Evolutionary conservation across 2,797 vertebrate species (phyloP), one percentile per base, ranked within the genome.

Genomic region (Loris lydekkerianus): DNA sequence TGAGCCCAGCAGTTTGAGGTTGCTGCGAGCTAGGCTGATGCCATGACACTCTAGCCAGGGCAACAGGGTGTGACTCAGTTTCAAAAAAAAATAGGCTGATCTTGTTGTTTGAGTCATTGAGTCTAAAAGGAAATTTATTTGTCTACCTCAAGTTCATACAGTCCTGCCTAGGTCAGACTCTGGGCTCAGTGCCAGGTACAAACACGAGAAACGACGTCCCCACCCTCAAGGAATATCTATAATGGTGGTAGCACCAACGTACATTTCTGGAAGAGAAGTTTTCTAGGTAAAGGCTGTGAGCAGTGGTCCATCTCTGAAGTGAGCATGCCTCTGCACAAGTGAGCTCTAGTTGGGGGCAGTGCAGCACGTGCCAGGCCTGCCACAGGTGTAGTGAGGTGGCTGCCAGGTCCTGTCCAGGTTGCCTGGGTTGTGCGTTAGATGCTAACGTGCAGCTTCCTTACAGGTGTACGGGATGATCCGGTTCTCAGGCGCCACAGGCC

Each of bases 391-490:
- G 72, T 67, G 40, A 81, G 8, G 82, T 76, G 25, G 53, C 37
- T 31, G 40, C 56, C 86, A 61, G 49, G 29, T 13, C 29, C 65
- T 4, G 3, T 1, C 31, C 14, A 10, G 1, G 0, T 2, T 61
- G 25, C 67, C 29, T 29, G 53, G 27, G 18, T 67, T 11, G 29
- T 0, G 0, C 27, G 27, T 4, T 6, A n/a, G 58, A 63, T 56
- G 49, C 56, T 95, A 72, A 96, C 27, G 7, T 27, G 11, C 2
- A 0, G 60, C n/a, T 40, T 84, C 83, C 97, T 97, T 93, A 58
- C 96, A 99, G 99, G 99, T 99, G 5, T 99, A 99, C 1, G 99
- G 99, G n/a, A 99, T 99, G 99, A 99, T 99, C 98, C 98, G 99
- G 88, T 99, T 99, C 93, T 99, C 99, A 1, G 98, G 98, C 80